Evolutionary conservation across 1,140 invertebrate genomes (phyloP).

Genomic region (Coboldia fuscipes): DNA sequence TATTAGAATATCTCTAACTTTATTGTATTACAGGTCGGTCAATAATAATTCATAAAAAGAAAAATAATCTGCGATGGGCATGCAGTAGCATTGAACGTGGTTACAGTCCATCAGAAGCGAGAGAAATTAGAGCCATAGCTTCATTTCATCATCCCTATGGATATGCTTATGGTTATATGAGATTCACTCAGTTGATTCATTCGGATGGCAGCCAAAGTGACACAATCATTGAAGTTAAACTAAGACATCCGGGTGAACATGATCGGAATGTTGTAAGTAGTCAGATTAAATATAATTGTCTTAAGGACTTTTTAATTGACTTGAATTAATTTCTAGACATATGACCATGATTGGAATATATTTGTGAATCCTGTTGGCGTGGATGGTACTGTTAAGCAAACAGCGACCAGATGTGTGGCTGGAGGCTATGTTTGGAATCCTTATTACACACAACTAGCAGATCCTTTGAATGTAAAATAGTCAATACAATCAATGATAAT

Average conservation of each 20-base stretch:
- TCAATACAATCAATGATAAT: neutral
- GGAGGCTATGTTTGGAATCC: conserved; percentile 88
- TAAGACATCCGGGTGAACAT: conserved; percentile 60
- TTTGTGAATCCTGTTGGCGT: conserved; percentile 87
- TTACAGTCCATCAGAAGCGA: conserved; percentile 62
- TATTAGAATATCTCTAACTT: neutral
- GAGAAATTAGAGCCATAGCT: conserved; percentile 67
- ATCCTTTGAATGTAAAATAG: conserved; percentile 57
- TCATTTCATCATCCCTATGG: conserved; percentile 80
- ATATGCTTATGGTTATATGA: conserved; percentile 66
- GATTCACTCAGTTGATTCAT: conserved; percentile 73
- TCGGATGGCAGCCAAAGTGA: conserved; percentile 70
- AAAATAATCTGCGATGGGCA: conserved; percentile 42
- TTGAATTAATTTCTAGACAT: too few relatives aligned
- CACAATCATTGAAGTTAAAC: conserved; percentile 70
- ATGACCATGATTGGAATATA: conserved; percentile 76
- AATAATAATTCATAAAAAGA: conserved; percentile 63
- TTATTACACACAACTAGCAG: conserved; percentile 70
- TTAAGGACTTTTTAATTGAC: too few relatives aligned
- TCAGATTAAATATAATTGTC: conserved; percentile 1
- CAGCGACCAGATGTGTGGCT: conserved; percentile 63
- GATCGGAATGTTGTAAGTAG: conserved; percentile 53
- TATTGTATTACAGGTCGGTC: conserved; percentile 43
- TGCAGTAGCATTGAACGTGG: conserved; percentile 70
- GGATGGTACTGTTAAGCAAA: conserved; percentile 63